A percentile compares a stretch with the other conserved stretches of the same genome.
These are phyloP conservation scores for Grus americana DNA, from an alignment of 2,113 vertebrate species.

Conservation along the genomic window DNA sequence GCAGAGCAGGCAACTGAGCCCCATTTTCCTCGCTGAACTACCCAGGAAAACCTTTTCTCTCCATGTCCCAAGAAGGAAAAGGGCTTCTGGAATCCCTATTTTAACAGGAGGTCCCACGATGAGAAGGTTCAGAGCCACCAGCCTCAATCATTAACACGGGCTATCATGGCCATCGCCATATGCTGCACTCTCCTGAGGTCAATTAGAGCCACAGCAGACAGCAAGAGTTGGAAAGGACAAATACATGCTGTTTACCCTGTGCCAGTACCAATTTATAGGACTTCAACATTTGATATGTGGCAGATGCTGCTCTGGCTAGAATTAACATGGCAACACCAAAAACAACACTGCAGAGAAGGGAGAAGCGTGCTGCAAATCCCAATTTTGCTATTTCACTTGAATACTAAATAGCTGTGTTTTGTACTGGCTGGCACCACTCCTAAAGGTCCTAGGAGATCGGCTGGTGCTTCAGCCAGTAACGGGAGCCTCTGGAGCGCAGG, in stretches of 20 bases:
- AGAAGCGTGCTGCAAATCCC: neutral
- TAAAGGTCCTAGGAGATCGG: neutral
- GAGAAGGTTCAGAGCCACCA: neutral
- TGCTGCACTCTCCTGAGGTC: neutral
- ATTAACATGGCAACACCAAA: neutral
- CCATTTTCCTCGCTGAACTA: accelerated
- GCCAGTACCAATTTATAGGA: neutral
- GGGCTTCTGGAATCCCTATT: neutral
- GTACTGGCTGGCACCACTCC: neutral
- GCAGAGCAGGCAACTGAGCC: neutral
- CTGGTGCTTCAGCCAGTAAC: neutral
- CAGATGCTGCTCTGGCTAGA: slow-evolving; percentile 34
- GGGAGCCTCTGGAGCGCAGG: neutral
- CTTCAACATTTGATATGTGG: neutral
- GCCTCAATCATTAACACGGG: accelerated
- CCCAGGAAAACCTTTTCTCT: neutral
- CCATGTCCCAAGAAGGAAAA: neutral
- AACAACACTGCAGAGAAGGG: neutral
- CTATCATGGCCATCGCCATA: neutral
- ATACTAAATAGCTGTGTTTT: neutral
- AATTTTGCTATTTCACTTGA: neutral
- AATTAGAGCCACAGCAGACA: neutral
- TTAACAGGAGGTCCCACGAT: neutral
- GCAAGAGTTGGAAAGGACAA: neutral
- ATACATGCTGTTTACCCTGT: neutral